Conservation (phyloP, 2,113 vertebrate species). For the Hemichromis elongatus region DNA sequence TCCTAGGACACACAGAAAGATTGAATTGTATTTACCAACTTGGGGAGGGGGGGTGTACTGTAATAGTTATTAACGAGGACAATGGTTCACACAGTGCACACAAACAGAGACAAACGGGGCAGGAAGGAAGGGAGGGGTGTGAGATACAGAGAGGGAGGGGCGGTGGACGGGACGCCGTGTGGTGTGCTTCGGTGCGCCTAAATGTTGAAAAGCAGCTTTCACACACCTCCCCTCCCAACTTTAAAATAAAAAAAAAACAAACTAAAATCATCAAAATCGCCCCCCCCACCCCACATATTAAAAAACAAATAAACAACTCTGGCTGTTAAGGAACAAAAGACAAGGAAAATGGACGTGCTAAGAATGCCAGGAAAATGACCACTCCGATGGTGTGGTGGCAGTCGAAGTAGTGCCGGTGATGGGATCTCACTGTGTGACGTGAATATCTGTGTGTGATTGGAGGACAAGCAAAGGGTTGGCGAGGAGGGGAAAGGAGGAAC, state of each 20-base stretch:
- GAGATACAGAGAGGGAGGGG: constrained; percentile 34
- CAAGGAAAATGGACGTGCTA: constrained; percentile 27
- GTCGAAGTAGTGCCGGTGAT: constrained; percentile 52
- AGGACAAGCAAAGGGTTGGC: constrained; percentile 53
- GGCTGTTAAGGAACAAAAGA: constrained; percentile 36
- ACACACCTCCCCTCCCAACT: constrained; percentile 51
- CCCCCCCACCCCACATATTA: constrained; percentile 46
- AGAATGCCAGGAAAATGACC: constrained; percentile 36
- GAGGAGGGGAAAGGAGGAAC: not conserved
- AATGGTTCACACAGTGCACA: constrained; percentile 74
- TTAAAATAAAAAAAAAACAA: constrained; percentile 55
- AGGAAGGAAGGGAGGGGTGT: constrained; percentile 20
- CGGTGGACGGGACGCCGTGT: constrained; percentile 37
- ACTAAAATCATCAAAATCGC: constrained; percentile 46
- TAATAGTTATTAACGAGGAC: constrained; percentile 64
- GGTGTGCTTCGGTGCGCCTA: constrained; percentile 66
- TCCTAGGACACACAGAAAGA: constrained; percentile 78
- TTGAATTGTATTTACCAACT: constrained; percentile 66
- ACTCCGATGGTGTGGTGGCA: constrained; percentile 45
- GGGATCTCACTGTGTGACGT: constrained; percentile 57
- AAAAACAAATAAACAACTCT: constrained; percentile 59
- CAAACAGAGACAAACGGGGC: constrained; percentile 64
- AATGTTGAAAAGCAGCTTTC: constrained; percentile 61
- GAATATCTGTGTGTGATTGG: constrained; percentile 62
- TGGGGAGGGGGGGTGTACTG: constrained; percentile 46